Percentiles rank a stretch among this genome's conserved stretches.
Conservation (phyloP, 2,113 vertebrate species). For the Microtus oregoni region DNA sequence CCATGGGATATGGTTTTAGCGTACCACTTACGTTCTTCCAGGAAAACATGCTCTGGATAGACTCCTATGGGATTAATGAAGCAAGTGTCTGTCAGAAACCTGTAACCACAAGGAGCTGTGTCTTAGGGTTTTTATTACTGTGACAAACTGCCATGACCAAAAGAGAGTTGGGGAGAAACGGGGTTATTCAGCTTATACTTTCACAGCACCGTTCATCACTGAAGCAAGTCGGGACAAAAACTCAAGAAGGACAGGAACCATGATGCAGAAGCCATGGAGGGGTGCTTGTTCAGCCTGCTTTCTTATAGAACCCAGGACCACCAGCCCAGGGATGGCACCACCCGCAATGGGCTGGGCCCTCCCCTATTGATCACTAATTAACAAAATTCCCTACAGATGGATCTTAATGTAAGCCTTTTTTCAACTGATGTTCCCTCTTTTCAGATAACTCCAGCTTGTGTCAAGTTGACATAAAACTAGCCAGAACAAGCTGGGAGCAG, state of each 20-base stretch:
- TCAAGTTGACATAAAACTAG: background rate
- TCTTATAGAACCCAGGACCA: background rate
- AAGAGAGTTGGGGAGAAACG: background rate
- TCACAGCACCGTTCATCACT: background rate
- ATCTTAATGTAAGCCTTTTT: background rate
- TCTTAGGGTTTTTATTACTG: background rate
- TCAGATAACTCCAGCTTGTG: background rate
- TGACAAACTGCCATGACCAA: background rate
- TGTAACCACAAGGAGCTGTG: background rate
- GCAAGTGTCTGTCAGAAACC: background rate
- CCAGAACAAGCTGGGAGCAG: background rate
- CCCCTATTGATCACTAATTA: background rate
- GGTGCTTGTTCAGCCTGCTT: background rate
- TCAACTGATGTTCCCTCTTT: background rate
- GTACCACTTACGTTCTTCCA: background rate
- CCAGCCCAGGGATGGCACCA: background rate
- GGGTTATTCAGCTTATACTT: background rate
- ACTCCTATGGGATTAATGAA: background rate
- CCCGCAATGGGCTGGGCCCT: background rate
- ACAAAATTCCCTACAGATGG: background rate
- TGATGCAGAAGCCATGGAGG: background rate
- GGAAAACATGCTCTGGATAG: background rate
- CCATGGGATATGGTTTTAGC: background rate
- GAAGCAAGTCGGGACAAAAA: background rate
- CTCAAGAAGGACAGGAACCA: background rate